Base-by-base conservation (phyloP, 2,888 invertebrate genomes). In the Tetramorium bicarinatum region DNA sequence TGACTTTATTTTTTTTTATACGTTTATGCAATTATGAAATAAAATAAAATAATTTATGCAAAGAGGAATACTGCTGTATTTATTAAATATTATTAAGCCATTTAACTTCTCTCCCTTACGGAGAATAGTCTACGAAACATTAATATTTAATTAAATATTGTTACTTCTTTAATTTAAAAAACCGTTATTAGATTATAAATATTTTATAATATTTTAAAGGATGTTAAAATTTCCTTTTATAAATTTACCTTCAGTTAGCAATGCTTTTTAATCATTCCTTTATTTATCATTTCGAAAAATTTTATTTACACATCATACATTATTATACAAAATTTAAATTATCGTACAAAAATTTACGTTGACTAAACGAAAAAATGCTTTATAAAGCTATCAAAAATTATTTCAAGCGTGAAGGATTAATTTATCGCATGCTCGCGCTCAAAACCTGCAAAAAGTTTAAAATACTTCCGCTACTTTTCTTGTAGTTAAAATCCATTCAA, bases 381-480 rank as follows among this genome's bases (percentile, higher is more conserved):
- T 3, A 1, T 49, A 61, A 62, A 3, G 9, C 4, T 77, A 41
- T 54, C 52, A 13, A 77, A 66, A 44, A 54, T 77, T 76, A 76
- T 52, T 66, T 76, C 54, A 29, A 54, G 13, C 34, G 25, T 69
- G 13, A 77, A 54, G 3, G 1, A 67, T 54, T 41, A 29, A 77
- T 77, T 77, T 41, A 41, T 54, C 41, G 11, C 18, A 8, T n/a
- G 8, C 0, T 44, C 52, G 25, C n/a, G 29, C 13, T 41, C 18
- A 41, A 77, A 66, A 8, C 25, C 9, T 67, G n/a, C 1, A 15
- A 67, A 77, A 54, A 54, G 41, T 25, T 41, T 54, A 29, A 66
- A 77, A 54, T 67, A 64, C 41, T 47, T 67, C n/a, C 3, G 7
- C 18, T 44, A 41, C 15, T 54, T 41, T 56, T 25, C 56, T 61